Conservation (phyloP, 2,113 vertebrate genomes). For the Scophthalmus maximus region DNA sequence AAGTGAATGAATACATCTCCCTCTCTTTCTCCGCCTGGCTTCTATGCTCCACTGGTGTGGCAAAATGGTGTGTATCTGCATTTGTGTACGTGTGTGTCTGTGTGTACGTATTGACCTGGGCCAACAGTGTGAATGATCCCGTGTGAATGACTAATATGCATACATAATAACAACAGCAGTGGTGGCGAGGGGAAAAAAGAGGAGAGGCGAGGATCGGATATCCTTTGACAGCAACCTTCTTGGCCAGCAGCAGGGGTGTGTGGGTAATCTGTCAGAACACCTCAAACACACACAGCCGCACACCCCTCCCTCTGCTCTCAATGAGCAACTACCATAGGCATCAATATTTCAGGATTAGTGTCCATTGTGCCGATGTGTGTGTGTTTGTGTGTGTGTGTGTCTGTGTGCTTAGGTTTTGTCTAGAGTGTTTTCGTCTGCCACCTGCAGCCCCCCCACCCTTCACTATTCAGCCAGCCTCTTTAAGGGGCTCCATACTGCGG, state of each 20-base stretch:
- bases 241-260: constrained; percentile 71
- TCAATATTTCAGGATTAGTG: constrained; percentile 81
- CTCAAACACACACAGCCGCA: constrained; percentile 28
- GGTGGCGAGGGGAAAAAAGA: constrained; percentile 38
- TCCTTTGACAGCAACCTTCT: constrained; percentile 69
- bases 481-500: constrained; percentile 62
- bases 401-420: constrained; percentile 41
- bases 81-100: constrained; percentile 37
- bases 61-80: constrained; percentile 62
- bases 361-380: constrained; percentile 52
- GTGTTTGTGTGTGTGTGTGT: constrained; percentile 9
- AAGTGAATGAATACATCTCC: constrained; percentile 79
- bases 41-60: constrained; percentile 72
- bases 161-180: constrained; percentile 69
- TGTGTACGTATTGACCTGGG: constrained; percentile 63
- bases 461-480: constrained; percentile 63
- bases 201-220: constrained; percentile 69
- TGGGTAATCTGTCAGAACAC: constrained; percentile 68
- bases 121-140: constrained; percentile 68
- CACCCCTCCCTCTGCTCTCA: constrained; percentile 46
- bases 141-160: constrained; percentile 77
- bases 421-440: constrained; percentile 61
- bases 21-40: constrained; percentile 73
- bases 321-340: constrained; percentile 62
- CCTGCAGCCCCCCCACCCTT: constrained; percentile 69